Conservation (phyloP, 2,888 invertebrate genomes). For the Chironomus tentans region DNA sequence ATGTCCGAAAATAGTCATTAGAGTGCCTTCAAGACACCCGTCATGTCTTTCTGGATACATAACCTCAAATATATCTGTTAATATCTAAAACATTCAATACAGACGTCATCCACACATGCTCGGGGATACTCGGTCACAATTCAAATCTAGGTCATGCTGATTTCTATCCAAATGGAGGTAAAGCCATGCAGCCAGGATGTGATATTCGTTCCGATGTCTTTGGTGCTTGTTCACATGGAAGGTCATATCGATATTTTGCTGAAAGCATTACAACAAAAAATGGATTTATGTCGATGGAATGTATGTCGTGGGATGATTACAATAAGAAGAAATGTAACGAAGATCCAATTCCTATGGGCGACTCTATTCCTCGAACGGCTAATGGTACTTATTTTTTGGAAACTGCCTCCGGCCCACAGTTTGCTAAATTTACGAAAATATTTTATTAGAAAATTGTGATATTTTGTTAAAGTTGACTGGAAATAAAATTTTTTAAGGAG, state of each 20-base stretch:
- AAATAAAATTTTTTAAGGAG: too few relatives aligned
- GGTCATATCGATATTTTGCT: constrained; percentile 52
- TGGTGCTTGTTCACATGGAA: constrained; percentile 61
- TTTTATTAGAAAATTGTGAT: background rate
- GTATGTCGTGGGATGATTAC: constrained; percentile 44
- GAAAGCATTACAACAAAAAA: constrained; percentile 52
- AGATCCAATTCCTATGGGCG: constrained; percentile 49
- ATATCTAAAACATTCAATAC: constrained; percentile 31
- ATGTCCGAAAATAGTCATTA: too few relatives aligned
- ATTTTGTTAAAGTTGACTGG: too few relatives aligned
- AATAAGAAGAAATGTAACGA: constrained; percentile 36
- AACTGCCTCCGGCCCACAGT: constrained; percentile 47
- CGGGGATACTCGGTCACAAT: constrained; percentile 55
- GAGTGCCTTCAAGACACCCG: too few relatives aligned
- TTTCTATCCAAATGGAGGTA: constrained; percentile 45
- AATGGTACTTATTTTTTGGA: constrained; percentile 52
- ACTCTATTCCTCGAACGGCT: constrained; percentile 37
- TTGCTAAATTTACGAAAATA: constrained; percentile 30
- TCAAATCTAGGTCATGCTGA: constrained; percentile 58
- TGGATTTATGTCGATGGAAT: constrained; percentile 49
- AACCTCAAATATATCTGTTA: background rate
- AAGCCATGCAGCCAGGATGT: constrained; percentile 15
- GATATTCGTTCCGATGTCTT: background rate
- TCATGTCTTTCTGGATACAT: too few relatives aligned
- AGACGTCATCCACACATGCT: constrained; percentile 65